Percentiles rank a stretch among this genome's conserved stretches.
Evolutionary conservation across 64 coral and sea anemone species (phyloP).

Genomic region (Montipora efflorescens): DNA sequence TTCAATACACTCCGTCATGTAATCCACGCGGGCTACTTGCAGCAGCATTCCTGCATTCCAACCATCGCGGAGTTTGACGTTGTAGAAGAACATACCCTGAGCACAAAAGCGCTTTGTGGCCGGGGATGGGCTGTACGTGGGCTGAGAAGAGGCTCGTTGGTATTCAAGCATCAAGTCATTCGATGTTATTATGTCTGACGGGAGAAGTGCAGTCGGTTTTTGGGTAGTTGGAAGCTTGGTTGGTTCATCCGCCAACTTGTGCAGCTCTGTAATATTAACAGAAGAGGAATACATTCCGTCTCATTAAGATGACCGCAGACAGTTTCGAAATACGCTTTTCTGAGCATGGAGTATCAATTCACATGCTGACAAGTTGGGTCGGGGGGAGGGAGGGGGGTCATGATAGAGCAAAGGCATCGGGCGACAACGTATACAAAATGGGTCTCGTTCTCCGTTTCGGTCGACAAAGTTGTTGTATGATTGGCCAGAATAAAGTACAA

Average conservation of each 20-base stretch:
- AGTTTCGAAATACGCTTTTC: too few species aligned
- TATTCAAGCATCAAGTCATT: constrained; percentile 41
- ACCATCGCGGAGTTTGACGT: constrained; percentile 80
- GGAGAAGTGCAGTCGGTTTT: background rate
- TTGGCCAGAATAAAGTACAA: too few species aligned
- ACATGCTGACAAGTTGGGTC: too few species aligned
- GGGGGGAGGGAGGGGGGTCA: too few species aligned
- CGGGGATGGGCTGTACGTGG: background rate
- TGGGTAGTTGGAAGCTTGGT: background rate
- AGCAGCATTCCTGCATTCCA: constrained; percentile 81
- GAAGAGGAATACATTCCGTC: background rate
- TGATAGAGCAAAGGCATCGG: too few species aligned
- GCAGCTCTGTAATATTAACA: constrained; percentile 36
- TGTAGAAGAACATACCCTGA: constrained; percentile 91
- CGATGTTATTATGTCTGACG: constrained; percentile 28
- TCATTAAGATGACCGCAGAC: background rate
- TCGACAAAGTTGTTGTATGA: too few species aligned
- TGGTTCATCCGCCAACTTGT: constrained; percentile 50
- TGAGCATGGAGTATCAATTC: too few species aligned
- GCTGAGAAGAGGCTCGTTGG: constrained; percentile 18
- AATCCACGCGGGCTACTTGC: constrained; percentile 5
- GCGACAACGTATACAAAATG: too few species aligned
- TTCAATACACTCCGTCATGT: constrained; percentile 80
- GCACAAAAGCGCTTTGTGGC: constrained; percentile 60
- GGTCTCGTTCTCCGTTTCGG: too few species aligned